A percentile compares a stretch with the other conserved stretches of the same genome.
These are phyloP conservation scores for Plecotus auritus DNA, from an alignment of 2,113 vertebrate genomes.

Conservation along the genomic window DNA sequence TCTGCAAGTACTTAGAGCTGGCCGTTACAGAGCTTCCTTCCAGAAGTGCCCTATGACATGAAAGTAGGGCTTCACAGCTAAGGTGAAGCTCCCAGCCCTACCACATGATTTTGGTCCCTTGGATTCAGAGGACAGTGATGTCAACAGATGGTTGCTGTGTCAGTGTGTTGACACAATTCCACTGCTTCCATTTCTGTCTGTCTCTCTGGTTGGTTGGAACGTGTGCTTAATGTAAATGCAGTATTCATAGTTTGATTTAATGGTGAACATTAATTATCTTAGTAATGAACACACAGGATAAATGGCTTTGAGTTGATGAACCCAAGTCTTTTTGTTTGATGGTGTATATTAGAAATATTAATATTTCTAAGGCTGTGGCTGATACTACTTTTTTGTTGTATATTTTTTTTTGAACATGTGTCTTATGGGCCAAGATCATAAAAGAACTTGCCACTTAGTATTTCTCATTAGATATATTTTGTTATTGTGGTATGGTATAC, in stretches of 20 bases:
- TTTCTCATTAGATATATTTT: neutral
- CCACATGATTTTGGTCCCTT: conserved; percentile 51
- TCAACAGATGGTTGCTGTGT: conserved; percentile 27
- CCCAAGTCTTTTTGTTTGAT: neutral
- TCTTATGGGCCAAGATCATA: neutral
- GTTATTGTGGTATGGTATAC: neutral
- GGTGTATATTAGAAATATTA: neutral
- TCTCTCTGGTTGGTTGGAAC: neutral
- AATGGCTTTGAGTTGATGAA: neutral
- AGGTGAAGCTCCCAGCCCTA: conserved; percentile 68
- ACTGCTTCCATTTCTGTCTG: neutral
- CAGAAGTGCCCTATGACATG: conserved; percentile 76
- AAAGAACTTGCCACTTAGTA: neutral
- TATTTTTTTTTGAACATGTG: neutral
- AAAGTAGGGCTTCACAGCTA: conserved; percentile 55
- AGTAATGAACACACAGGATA: neutral
- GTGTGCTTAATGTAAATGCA: neutral
- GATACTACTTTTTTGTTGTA: neutral
- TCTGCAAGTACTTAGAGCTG: conserved; percentile 70
- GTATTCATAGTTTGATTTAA: neutral
- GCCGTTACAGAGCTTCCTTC: conserved; percentile 80
- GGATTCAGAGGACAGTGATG: neutral
- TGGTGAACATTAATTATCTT: neutral
- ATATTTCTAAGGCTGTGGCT: neutral
- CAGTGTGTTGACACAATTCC: neutral